phyloP scores from a whole-genome alignment of 2,888 invertebrate genomes.

The Morpho deidamia region DNA sequence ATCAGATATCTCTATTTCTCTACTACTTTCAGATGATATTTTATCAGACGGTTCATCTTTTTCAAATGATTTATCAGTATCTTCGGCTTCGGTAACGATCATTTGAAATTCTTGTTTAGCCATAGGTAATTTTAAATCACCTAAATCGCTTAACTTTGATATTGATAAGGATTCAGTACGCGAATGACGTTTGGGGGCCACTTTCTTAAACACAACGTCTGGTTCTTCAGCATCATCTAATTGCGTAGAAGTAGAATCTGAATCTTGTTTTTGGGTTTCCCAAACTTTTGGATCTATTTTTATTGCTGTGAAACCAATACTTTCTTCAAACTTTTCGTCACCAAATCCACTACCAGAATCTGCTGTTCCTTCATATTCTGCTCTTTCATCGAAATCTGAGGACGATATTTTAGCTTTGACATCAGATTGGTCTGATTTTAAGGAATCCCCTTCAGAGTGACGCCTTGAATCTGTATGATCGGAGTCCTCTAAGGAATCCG shows the following conservation, averaged over 20 bases:
- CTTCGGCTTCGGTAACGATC: constrained; percentile 71
- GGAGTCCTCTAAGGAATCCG: constrained; percentile 73
- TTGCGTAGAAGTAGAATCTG: constrained; percentile 41
- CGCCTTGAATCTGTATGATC: constrained; percentile 71
- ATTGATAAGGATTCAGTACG: constrained; percentile 70
- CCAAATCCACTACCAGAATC: constrained; percentile 74
- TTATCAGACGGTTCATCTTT: constrained; percentile 70
- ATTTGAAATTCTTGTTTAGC: constrained; percentile 67
- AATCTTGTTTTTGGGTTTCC: constrained; percentile 57
- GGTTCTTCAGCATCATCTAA: constrained; percentile 45
- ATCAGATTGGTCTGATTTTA: constrained; percentile 74
- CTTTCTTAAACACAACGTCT: constrained; percentile 63
- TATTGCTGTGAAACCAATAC: constrained; percentile 63
- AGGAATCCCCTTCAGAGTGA: constrained; percentile 72
- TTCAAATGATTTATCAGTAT: constrained; percentile 60
- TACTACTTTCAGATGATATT: constrained; percentile 73
- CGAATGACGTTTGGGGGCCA: constrained; percentile 67
- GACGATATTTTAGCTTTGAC: constrained; percentile 67
- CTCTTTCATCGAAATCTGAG: constrained; percentile 71
- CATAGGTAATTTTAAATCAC: constrained; percentile 45
- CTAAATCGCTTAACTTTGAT: constrained; percentile 60
- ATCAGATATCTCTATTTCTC: constrained; percentile 72
- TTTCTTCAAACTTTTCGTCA: constrained; percentile 72
- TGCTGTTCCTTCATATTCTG: constrained; percentile 67
- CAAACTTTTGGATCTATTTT: constrained; percentile 50